phyloP scores from a whole-genome alignment of 2,888 invertebrate genomes.

The Andrena fulva region DNA sequence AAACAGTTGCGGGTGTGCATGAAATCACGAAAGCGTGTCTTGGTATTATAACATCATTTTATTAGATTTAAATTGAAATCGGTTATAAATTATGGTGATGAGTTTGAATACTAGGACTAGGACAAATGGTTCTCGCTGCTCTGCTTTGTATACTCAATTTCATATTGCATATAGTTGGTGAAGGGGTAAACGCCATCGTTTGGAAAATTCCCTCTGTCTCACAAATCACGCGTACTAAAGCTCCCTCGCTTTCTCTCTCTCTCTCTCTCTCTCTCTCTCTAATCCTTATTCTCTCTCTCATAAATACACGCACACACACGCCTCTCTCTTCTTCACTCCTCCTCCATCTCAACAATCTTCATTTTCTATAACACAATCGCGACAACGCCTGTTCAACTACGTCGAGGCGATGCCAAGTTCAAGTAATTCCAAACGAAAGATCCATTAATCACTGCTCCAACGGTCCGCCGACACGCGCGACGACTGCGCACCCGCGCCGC shows the following conservation, averaged over 20 bases:
- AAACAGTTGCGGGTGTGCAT: no score
- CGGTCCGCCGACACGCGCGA: neutral
- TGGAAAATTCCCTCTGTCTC: constrained; percentile 46
- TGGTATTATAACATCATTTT: constrained; percentile 77
- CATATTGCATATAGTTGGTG: constrained; percentile 69
- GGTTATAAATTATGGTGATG: constrained; percentile 78
- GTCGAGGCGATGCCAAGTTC: constrained; percentile 18
- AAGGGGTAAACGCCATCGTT: constrained; percentile 66
- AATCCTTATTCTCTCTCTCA: neutral
- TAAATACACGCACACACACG: constrained; percentile 11
- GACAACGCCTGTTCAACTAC: constrained; percentile 27
- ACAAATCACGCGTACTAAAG: constrained; percentile 29
- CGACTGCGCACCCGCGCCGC: constrained; percentile 1
- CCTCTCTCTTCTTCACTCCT: neutral
- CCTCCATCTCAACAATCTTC: neutral
- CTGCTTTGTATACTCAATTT: constrained; percentile 72
- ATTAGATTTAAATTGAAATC: constrained; percentile 77
- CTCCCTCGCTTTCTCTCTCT: neutral
- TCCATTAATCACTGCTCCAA: neutral
- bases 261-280: neutral
- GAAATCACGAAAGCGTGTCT: neutral
- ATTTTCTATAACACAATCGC: constrained; percentile 31
- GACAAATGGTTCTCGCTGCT: constrained; percentile 76
- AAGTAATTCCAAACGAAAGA: neutral
- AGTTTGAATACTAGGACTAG: constrained; percentile 78